Percentiles rank a stretch among this genome's conserved stretches.
Evolutionary conservation across 1,140 invertebrate genomes (phyloP).

Genomic region (Holcopasites calliopsidis): DNA sequence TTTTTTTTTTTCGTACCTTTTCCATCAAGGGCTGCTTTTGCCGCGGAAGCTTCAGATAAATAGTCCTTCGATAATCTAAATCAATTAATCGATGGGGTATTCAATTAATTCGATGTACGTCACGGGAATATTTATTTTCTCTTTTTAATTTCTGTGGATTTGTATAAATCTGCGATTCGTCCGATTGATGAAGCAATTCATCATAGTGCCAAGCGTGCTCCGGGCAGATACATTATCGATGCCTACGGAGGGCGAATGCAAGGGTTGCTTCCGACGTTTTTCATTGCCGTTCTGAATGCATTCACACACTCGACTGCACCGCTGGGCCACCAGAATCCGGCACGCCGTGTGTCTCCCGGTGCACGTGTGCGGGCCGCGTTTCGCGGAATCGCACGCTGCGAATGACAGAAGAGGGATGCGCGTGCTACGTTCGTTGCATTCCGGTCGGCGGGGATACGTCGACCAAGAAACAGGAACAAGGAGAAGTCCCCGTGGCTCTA

Average conservation of each 20-base stretch:
- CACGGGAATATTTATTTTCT: too few species aligned
- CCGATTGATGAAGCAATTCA: too few species aligned
- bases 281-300: not conserved
- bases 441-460: slow-evolving; percentile 41
- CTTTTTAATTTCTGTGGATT: too few species aligned
- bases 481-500: not conserved
- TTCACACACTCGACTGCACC: slow-evolving; percentile 1
- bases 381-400: slow-evolving; percentile 27
- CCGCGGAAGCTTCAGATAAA: too few species aligned
- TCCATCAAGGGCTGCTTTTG: too few species aligned
- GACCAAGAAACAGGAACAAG: slow-evolving; percentile 5
- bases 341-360: not conserved
- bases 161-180: too few species aligned
- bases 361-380: not conserved
- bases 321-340: not conserved
- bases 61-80: too few species aligned
- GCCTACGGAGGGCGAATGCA: not conserved
- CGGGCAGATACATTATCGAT: too few species aligned
- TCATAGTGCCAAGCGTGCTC: too few species aligned
- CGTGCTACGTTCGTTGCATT: slow-evolving; percentile 41
- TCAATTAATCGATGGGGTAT: too few species aligned
- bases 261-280: not conserved
- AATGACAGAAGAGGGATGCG: slow-evolving; percentile 61
- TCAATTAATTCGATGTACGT: too few species aligned
- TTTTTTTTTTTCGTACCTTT: too few species aligned